Evolutionary conservation across 2,888 invertebrate genomes (phyloP).

Genomic region (Acleris holmiana): DNA sequence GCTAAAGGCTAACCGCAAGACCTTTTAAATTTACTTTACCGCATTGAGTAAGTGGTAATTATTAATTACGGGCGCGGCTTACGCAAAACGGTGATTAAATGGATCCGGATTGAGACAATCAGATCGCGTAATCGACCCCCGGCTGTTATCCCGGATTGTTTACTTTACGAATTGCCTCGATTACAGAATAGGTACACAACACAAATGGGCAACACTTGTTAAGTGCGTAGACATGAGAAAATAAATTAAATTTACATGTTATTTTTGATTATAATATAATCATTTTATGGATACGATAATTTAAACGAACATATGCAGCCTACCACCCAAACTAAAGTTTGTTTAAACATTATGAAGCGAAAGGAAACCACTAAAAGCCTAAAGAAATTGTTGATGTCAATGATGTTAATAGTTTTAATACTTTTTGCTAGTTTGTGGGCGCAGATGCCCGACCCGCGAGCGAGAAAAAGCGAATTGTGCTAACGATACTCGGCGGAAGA

Average conservation of each 20-base stretch:
- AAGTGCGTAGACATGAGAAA: too few relatives aligned
- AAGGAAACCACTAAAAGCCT: too few relatives aligned
- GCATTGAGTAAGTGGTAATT: conserved; percentile 11
- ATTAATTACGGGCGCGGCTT: conserved; percentile 20
- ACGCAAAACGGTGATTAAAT: conserved; percentile 23
- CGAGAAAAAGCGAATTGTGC: conserved; percentile 70
- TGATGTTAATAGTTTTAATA: background rate
- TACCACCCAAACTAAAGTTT: too few relatives aligned
- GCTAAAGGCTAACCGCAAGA: background rate
- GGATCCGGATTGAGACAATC: conserved; percentile 15
- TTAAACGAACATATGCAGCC: too few relatives aligned
- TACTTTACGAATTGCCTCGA: conserved; percentile 15
- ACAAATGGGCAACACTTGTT: background rate
- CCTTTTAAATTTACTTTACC: background rate
- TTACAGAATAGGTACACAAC: conserved; percentile 1
- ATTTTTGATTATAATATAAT: too few relatives aligned
- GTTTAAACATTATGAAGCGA: too few relatives aligned
- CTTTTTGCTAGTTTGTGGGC: conserved; percentile 46
- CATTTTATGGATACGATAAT: too few relatives aligned
- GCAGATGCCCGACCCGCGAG: conserved; percentile 65
- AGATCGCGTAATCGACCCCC: conserved; percentile 12
- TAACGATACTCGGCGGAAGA: conserved; percentile 82
- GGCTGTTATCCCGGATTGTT: conserved; percentile 11
- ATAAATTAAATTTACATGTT: too few relatives aligned
- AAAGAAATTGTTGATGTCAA: background rate